Conservation (phyloP, 2,797 vertebrate species). For the Galago senegalensis region DNA sequence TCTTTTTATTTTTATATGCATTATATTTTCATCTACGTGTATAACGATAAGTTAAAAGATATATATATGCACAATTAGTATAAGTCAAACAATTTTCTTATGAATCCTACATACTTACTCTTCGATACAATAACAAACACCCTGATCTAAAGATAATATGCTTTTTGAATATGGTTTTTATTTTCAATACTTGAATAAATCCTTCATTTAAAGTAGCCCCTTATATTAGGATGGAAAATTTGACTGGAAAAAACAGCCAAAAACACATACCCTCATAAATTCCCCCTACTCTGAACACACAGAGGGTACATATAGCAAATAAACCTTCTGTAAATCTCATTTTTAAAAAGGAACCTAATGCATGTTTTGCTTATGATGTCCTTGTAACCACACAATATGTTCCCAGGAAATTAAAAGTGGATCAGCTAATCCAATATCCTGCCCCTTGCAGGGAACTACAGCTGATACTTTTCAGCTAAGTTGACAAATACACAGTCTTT, state of each 20-base stretch:
- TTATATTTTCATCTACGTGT: neutral
- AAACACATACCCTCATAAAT: neutral
- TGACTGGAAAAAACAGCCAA: constrained; percentile 5
- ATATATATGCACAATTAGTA: neutral
- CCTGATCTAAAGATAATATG: neutral
- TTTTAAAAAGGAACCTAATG: neutral
- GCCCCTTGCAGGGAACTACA: neutral
- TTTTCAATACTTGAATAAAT: constrained; percentile 43
- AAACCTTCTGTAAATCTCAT: constrained; percentile 8
- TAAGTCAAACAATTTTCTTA: constrained; percentile 12
- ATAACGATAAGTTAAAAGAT: constrained; percentile 12
- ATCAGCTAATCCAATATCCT: constrained; percentile 66
- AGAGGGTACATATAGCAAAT: constrained; percentile 25
- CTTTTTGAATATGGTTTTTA: constrained; percentile 2
- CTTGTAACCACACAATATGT: constrained; percentile 53
- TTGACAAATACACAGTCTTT: neutral
- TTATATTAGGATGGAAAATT: neutral
- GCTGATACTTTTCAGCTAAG: neutral
- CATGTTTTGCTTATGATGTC: constrained; percentile 17
- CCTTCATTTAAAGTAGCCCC: constrained; percentile 2
- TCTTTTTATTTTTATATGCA: neutral
- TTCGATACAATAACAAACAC: neutral
- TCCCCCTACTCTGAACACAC: neutral
- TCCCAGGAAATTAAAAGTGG: constrained; percentile 66
- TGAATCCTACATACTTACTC: neutral